Evolutionary conservation across 2,113 vertebrate species (phyloP).

Genomic region (Brienomyrus brachyistius): DNA sequence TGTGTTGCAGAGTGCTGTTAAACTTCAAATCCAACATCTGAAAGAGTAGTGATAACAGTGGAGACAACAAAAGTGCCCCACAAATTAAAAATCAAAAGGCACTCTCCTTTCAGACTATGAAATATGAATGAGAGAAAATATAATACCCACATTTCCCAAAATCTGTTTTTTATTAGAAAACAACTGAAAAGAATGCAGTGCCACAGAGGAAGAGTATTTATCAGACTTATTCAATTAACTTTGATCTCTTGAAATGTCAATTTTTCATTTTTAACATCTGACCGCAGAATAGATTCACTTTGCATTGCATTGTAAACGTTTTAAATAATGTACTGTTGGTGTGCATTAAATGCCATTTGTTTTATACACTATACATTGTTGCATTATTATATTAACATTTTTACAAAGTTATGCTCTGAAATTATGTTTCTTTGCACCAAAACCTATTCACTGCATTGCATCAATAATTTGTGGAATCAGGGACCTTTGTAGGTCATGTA

Average conservation of each 20-base stretch:
- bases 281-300: background rate
- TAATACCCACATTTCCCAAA: background rate
- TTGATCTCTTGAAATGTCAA: constrained; percentile 20
- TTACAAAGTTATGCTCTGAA: background rate
- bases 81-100: background rate
- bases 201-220: background rate
- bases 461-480: background rate
- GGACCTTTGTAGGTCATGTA: background rate
- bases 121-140: constrained; percentile 2
- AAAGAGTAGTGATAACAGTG: background rate
- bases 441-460: background rate
- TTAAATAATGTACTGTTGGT: background rate
- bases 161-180: constrained; percentile 17
- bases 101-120: background rate
- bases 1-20: background rate
- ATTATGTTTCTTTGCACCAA: background rate
- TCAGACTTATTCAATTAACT: constrained; percentile 24
- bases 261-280: constrained; percentile 16
- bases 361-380: background rate
- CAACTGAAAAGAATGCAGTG: background rate
- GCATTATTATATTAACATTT: background rate
- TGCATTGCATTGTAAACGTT: background rate
- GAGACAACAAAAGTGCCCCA: background rate
- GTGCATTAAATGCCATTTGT: background rate
- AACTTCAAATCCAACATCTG: background rate